Evolutionary conservation across 2,888 invertebrate genomes (phyloP), one percentile per base, ranked within the genome.

Genomic region (Amaurobius ferox): DNA sequence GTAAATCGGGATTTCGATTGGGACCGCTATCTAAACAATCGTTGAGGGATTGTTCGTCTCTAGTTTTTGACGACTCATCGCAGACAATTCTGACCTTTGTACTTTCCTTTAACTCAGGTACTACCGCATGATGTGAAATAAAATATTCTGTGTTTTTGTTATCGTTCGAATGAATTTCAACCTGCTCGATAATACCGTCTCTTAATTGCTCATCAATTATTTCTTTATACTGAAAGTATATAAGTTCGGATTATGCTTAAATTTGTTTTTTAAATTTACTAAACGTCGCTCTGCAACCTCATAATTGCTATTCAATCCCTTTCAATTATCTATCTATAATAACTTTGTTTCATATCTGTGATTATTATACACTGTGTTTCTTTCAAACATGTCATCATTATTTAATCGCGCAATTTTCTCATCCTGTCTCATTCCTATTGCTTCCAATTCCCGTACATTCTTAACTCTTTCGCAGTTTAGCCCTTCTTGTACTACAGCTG

Each of bases 61-160:
- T n/a, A 16, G 26, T 55, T 64, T 78, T 85, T 2, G 73, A 72
- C 0, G 83, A 87, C 16, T 48, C 87, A 40, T 87, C 73, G n/a
- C 64, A 78, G 19, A 77, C 77, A 23, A 81, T 55, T 13, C 55
- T 71, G 11, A 55, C 29, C 26, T 26, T 39, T n/a, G 39, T n/a
- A 35, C 26, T 26, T 26, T 29, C 19, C 39, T 76, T 76, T 66
- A n/a, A 26, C 19, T 66, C 19, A 44, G 13, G 44, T 19, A 71
- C 71, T 44, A 48, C 48, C 7, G 29, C 30, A 61, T 71, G 48
- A 39, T 48, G 71, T 7, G 48, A 66, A 9, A 76, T 7, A 19
- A 61, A 72, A 61, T 61, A 23, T 6, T 28, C 62, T 30, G 26
- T 32, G n/a, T 61, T 61, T 11, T 23, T 32, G 19, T 40, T 72